These are phyloP conservation scores for Nestor notabilis DNA, from an alignment of 2,113 vertebrate species.

Conservation along the genomic window DNA sequence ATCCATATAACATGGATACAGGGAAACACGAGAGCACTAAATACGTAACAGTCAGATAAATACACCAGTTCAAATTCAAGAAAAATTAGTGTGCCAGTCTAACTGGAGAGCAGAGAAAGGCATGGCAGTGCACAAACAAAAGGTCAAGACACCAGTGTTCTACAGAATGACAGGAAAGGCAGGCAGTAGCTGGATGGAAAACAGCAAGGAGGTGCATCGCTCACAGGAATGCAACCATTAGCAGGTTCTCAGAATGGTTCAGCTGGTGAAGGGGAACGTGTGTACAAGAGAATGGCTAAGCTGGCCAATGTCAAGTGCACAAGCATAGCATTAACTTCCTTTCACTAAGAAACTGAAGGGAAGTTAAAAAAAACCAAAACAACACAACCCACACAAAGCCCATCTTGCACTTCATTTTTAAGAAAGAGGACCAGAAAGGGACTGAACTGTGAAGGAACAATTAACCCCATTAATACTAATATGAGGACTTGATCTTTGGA, in stretches of 20 bases:
- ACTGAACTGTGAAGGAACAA: neutral
- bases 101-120: neutral
- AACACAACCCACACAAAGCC: neutral
- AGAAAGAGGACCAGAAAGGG: neutral
- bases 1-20: neutral
- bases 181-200: neutral
- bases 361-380: neutral
- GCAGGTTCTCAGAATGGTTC: neutral
- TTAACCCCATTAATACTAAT: neutral
- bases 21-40: neutral
- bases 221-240: neutral
- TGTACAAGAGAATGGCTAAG: neutral
- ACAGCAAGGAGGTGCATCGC: neutral
- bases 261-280: neutral
- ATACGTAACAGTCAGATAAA: neutral
- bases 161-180: neutral
- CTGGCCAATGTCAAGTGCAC: neutral
- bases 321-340: neutral
- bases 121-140: neutral
- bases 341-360: neutral
- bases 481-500: neutral
- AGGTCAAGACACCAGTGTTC: neutral
- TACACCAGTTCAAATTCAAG: neutral
- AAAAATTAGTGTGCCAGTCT: neutral
- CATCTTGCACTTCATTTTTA: neutral